Evolutionary conservation across 2,888 invertebrate species (phyloP), one percentile per base, ranked within the genome.

Genomic region (Eueremaeus valkanovi): DNA sequence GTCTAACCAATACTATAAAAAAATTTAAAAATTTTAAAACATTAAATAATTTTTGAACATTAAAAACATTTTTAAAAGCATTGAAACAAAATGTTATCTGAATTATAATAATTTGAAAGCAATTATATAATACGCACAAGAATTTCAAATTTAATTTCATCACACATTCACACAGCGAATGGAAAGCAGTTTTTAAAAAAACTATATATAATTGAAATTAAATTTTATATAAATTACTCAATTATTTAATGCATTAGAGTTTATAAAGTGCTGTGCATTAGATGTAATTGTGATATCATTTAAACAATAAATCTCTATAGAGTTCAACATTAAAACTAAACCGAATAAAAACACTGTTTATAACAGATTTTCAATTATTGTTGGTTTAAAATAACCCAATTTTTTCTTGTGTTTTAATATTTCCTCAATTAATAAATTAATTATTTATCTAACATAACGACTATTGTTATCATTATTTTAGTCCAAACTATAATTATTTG

Each of bases 81-180:
- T 45, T 45, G 45, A 45, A 45, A 16, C 45, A 16, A 45, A 36
- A 45, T 45, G 45, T 45, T 45, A 45, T 45, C 45, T 45, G 18
- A 45, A 45, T 45, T 45, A 45, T 16, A 45, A 45, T 45, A 45
- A 45, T 45, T 45, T 45, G 3, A 45, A 45, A 45, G 45, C 45
- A 45, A 45, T 45, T 45, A 45, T 11, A 13, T 16, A 16, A 11
- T 16, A 3, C 6, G 3, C 3, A 45, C 18, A 45, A 45, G 18
- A 45, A 45, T 45, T n/a, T 45, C 45, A 45, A n/a, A 45, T 45
- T 45, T 45, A 45, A 45, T 45, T 45, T 45, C 45, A 45, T n/a
- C n/a, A 45, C 16, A 18, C 45, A 11, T 45, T 45, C 18, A 3
- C 3, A 16, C 45, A 45, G 45, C 16, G 18, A 45, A 13, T 45